Evolutionary conservation across 2,888 invertebrate genomes (phyloP), one percentile per base, ranked within the genome.

Genomic region (Steinernema carpocapsae): DNA sequence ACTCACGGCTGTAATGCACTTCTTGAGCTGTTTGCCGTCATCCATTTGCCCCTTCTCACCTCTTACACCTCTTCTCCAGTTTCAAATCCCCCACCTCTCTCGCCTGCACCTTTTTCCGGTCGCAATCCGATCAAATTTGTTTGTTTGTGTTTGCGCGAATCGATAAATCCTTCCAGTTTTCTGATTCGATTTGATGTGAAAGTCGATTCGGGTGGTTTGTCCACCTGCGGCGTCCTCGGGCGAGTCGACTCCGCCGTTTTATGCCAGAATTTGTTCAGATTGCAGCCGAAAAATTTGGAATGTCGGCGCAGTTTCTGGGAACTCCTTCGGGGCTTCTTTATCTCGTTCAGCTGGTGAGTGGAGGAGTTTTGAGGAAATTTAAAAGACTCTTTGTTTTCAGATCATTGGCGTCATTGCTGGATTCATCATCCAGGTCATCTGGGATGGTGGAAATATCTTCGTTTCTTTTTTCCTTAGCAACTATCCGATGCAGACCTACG

Each of bases 361-460:
- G 24, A 3, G 24, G 24, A 6, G 37, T 37, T 6, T 37, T 10
- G 4, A 3, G 10, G 37, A 10, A 37, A 6, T 3, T 37, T 37
- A 37, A 6, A 6, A 37, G 10, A 37, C 3, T 37, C 37, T 37
- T 29, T 29, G 29, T 32, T 29, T 70, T 42, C 32, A 79, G 78
- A 6, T 78, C n/a, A 19, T 79, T 1, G 71, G 75, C 26, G 26
- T 64, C 17, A 37, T 52, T 22, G 73, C 78, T 22, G 29, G 79
- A 7, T 70, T 78, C 56, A 76, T 70, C 45, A 78, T 73, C 17
- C 74, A 76, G 70, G 73, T 78, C 42, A 64, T 78, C 22, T 78
- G 78, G 78, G 24, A 72, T 19, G 19, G 45, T 14, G 73, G 73
- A 7, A 24, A 22, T 26, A 19, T 45, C 12, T 72, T 24, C 51